These are phyloP conservation scores for Eidolon helvum DNA, from an alignment of 2,113 vertebrate genomes.

Conservation along the genomic window DNA sequence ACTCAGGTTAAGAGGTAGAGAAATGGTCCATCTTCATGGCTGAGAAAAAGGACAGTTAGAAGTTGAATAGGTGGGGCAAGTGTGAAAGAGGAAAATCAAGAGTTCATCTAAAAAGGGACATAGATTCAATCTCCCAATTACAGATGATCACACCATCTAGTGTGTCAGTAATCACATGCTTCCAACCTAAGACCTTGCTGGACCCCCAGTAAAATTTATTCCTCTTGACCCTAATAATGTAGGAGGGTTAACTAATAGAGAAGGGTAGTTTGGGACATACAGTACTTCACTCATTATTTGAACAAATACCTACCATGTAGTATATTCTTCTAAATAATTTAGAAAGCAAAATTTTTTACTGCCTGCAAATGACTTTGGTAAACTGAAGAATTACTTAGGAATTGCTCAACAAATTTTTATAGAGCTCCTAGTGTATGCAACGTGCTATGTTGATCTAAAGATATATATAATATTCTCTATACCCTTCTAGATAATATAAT, in stretches of 20 bases:
- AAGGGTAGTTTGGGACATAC: background rate
- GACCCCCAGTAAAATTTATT: background rate
- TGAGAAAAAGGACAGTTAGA: background rate
- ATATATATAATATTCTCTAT: background rate
- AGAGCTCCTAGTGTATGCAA: background rate
- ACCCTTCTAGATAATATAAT: background rate
- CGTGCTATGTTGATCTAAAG: background rate
- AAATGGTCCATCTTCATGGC: background rate
- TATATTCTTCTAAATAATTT: background rate
- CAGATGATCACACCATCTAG: background rate
- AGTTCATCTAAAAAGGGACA: background rate
- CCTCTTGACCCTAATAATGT: background rate
- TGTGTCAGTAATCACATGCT: background rate
- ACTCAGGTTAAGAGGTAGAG: background rate
- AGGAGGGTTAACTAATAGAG: background rate
- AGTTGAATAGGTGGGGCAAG: background rate
- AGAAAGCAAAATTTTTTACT: constrained; percentile 16
- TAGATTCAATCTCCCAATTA: background rate
- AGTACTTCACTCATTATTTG: background rate
- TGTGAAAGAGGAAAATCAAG: background rate
- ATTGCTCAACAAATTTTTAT: constrained; percentile 24
- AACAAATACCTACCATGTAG: background rate
- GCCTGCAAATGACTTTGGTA: background rate
- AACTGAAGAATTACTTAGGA: background rate
- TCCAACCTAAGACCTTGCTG: background rate